A percentile compares a stretch with the other conserved stretches of the same genome.
Evolutionary conservation across 64 coral and sea anemone species (phyloP).

Genomic region (Porites australiensis): DNA sequence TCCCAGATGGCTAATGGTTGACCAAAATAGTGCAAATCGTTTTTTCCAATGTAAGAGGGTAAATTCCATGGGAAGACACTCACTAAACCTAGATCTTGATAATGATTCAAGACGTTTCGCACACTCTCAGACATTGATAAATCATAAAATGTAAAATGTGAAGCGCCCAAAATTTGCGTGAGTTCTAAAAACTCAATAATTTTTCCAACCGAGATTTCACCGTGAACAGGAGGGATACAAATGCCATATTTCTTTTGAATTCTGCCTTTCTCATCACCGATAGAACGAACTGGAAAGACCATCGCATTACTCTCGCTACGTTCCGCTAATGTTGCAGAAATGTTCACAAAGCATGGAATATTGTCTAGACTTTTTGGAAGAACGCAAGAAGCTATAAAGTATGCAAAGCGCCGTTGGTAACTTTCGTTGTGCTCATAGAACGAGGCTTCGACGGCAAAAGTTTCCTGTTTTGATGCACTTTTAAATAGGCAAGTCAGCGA

Average conservation of each 20-base stretch:
- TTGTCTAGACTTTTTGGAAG: slow-evolving; percentile 11
- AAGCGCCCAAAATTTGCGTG: slow-evolving; percentile 45
- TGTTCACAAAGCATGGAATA: slow-evolving; percentile 22
- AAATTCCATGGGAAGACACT: slow-evolving; percentile 57
- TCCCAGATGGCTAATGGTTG: slow-evolving; percentile 56
- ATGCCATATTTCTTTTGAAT: slow-evolving; percentile 25
- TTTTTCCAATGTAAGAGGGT: neutral
- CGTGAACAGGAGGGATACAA: slow-evolving; percentile 50
- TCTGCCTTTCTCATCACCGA: neutral
- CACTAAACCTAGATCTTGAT: slow-evolving; percentile 39
- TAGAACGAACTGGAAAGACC: slow-evolving; percentile 1
- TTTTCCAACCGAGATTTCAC: neutral
- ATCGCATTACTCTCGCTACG: neutral
- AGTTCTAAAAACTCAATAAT: slow-evolving; percentile 67
- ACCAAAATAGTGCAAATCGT: slow-evolving; percentile 58
- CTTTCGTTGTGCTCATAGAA: slow-evolving; percentile 63
- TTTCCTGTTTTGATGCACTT: slow-evolving; percentile 7
- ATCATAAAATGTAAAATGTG: slow-evolving; percentile 69
- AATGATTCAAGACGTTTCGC: slow-evolving; percentile 43
- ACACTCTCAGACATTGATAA: neutral
- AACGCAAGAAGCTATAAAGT: slow-evolving; percentile 41
- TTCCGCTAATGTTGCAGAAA: neutral
- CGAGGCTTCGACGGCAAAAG: neutral
- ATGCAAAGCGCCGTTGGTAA: slow-evolving; percentile 10
- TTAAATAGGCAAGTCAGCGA: neutral